Evolutionary conservation across 2,888 invertebrate species (phyloP), one percentile per base, ranked within the genome.

Genomic region (Cremastinae sp.): DNA sequence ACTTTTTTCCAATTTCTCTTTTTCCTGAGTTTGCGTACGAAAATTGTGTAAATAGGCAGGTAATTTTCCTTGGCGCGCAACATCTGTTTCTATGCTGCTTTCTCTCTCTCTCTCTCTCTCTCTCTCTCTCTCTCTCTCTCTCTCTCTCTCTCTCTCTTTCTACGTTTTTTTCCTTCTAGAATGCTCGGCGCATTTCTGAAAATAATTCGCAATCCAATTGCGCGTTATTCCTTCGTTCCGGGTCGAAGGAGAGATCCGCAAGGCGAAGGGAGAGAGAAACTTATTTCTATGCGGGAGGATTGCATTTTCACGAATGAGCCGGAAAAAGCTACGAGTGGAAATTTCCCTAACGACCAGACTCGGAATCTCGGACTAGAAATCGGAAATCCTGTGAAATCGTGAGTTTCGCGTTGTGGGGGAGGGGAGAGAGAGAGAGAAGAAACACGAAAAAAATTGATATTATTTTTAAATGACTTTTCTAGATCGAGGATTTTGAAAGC

Each of bases 201-300:
- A 59, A 58, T 59, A 28, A 59, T 59, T 9, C 16, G 41, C 53
- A 28, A 68, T 68, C 22, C 61, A 47, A 68, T 49, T 74, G 38
- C 28, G 61, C 36, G 45, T 54, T 22, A 22, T 9, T 51, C 16
- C 28, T 28, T 28, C 18, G 16, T 54, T 18, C 45, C 16, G 47
- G 51, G 16, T 4, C n/a, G 14, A 34, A 22, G 47, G 53, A 69
- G 28, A 28, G 34, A 69, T 49, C n/a, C 34, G 22, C 20, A 38
- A 36, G 7, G 28, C 28, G 28, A 28, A 28, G 5, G 28, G 28
- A 5, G 28, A 28, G 28, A 28, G 28, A 28, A 28, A 28, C 28
- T 28, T 28, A 28, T 28, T 28, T 3, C 28, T 28, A 28, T 28
- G 28, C 28, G 28, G 5, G 28, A 28, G 28, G 2, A 28, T 28